Base-by-base conservation (phyloP, 2,113 vertebrate genomes). In the Hiodon tergisus region DNA sequence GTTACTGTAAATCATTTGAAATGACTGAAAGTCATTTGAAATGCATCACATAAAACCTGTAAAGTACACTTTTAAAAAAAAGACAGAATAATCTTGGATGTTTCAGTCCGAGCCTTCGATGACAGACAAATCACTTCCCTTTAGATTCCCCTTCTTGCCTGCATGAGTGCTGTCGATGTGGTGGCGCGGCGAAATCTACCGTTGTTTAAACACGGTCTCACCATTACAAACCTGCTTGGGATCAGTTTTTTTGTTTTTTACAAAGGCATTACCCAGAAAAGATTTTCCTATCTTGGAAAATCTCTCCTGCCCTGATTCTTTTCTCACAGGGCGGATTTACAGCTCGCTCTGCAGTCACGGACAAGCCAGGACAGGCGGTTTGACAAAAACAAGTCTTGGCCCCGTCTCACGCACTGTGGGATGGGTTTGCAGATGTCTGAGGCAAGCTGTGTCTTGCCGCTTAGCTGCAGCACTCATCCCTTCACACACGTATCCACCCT, bases 331-430 rank as follows among this genome's bases (percentile, higher is more conserved):
- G 55, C 78, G 86, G 85, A 90, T 88, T 86, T 60, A 88, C 88
- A 87, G 81, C 88, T 91, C 78, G 89, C 88, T 85, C 90, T 88
- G 87, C 83, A 82, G 83, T 81, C 85, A 84, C 79, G 76, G 86
- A 92, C 95, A 81, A 93, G 96, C 93, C 88, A 74, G 76, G 90
- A 97, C 95, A 97, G 82, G 97, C 89, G 89, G 50, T 71, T 82
- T 91, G 90, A 92, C 91, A 94, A 87, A 96, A 96, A 97, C 95
- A 96, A 94, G 95, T 94, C 94, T 93, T 92, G 88, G 94, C 95
- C 90, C 91, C 90, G 91, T 93, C 92, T 90, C 90, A 88, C 86
- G 87, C 92, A 88, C 93, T 93, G 94, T 92, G 89, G 93, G 94
- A 90, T 90, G 92, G 93, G 90, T 88, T 89, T 66, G 91, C 95